phyloP scores from a whole-genome alignment of 1,140 invertebrate species.

The Pinna nobilis region DNA sequence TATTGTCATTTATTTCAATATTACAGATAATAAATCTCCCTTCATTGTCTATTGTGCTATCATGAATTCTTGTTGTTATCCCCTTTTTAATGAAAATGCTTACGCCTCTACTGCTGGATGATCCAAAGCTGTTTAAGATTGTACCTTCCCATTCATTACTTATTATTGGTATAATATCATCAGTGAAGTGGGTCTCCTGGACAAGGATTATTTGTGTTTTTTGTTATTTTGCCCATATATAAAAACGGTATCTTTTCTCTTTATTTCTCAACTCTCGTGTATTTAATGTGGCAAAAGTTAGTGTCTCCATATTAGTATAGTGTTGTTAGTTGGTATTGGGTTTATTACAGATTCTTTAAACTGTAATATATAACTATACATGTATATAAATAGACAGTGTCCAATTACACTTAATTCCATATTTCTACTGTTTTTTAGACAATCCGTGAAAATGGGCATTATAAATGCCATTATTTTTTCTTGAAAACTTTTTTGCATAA shows the following conservation, averaged over 20 bases:
- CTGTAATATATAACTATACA: no score
- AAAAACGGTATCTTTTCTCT: neutral
- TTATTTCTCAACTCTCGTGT: neutral
- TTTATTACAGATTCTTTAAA: no score
- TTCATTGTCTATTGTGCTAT: neutral
- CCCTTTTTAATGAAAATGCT: neutral
- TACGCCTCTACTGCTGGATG: neutral
- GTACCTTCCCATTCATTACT: neutral
- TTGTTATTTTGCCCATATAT: neutral
- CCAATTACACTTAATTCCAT: no score
- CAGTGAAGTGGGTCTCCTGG: constrained; percentile 1
- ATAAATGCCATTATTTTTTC: no score
- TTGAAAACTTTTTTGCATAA: no score
- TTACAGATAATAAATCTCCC: neutral
- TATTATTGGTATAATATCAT: neutral
- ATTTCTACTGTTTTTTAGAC: no score
- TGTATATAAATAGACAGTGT: no score
- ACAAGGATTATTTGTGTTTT: neutral
- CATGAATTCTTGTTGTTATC: neutral
- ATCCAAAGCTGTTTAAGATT: neutral
- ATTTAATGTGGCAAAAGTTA: neutral
- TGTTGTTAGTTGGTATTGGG: no score
- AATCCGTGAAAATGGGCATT: no score
- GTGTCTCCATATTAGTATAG: no score
- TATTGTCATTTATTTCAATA: neutral